Base-by-base conservation (phyloP, 1,140 invertebrate species). In the Drosophila oshimai region DNA sequence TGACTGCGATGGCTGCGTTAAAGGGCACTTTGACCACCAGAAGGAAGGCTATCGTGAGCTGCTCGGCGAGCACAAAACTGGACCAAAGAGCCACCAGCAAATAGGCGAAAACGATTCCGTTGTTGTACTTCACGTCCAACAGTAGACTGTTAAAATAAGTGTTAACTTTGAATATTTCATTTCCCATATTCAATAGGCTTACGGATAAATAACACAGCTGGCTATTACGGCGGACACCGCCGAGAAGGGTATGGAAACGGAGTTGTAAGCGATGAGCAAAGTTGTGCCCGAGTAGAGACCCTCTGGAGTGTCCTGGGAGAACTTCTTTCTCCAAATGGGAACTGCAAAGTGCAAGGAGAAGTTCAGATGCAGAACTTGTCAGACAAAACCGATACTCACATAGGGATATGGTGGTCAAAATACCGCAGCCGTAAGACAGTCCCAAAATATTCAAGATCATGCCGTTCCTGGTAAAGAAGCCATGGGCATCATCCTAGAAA, bases 281-380 rank as follows among this genome's bases (percentile, higher is more conserved):
- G 96, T 94, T 0, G 96, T 95, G 2, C 97, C 97, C 10, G 95
- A 94, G 86, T 98, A 98, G 0, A 97, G 91, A 1, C 96, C 96
- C 87, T 97, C 96, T 47, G 97, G 93, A 7, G 95, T 94, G 86
- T 98, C 97, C 90, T 98, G 96, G 64, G 97, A 98, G 90, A 97
- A 98, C 18, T 96, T 93, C 24, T 96, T 96, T n/a, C 97, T 92
- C 91, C 96, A 96, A 37, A 93, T 94, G 28, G 95, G 94, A 93
- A 95, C 96, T 97, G 81, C 2, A 89, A 90, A 78, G 88, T n/a
- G 60, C 4, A 7, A 5, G 13, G 39, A 7, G 2, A 18, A 7
- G 24, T 29, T 29, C 0, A 39, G 36, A 4, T 2, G 0, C 0
- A 2, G 28, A 17, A 7, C 4, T 36, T 22, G 9, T 2, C 0